These are phyloP conservation scores for Resseliella maxima DNA, from an alignment of 2,888 invertebrate species.

Conservation along the genomic window DNA sequence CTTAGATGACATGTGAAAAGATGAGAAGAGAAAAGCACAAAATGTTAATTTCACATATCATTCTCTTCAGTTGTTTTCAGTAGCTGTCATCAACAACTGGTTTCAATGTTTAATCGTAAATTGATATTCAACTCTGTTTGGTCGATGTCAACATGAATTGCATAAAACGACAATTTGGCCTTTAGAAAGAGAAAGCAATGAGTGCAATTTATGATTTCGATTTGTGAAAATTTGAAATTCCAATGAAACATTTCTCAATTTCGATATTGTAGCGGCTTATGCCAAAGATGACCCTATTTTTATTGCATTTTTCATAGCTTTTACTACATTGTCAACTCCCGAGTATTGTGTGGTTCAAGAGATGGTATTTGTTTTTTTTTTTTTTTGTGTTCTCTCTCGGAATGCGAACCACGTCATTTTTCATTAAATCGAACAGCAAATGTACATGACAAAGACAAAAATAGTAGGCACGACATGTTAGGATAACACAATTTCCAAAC, in stretches of 20 bases:
- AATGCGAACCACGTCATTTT: slow-evolving; percentile 13
- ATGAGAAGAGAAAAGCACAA: background rate
- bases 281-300: background rate
- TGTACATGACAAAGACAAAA: slow-evolving; percentile 1
- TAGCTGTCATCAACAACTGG: background rate
- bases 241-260: background rate
- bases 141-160: background rate
- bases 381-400: background rate
- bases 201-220: slow-evolving; percentile 41
- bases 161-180: background rate
- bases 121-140: slow-evolving; percentile 50
- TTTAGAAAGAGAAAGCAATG: background rate
- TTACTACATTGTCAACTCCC: background rate
- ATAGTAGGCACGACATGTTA: background rate
- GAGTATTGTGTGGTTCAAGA: background rate
- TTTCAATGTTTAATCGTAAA: slow-evolving; percentile 18
- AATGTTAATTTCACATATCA: background rate
- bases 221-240: slow-evolving; percentile 24
- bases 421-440: slow-evolving; percentile 16
- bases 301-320: background rate
- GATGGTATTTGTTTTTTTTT: background rate
- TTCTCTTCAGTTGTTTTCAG: background rate
- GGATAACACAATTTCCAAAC: background rate
- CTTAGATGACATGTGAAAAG: background rate
- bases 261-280: background rate